Conservation (phyloP, 2,888 invertebrate genomes). For the Spisula subtruncata region DNA sequence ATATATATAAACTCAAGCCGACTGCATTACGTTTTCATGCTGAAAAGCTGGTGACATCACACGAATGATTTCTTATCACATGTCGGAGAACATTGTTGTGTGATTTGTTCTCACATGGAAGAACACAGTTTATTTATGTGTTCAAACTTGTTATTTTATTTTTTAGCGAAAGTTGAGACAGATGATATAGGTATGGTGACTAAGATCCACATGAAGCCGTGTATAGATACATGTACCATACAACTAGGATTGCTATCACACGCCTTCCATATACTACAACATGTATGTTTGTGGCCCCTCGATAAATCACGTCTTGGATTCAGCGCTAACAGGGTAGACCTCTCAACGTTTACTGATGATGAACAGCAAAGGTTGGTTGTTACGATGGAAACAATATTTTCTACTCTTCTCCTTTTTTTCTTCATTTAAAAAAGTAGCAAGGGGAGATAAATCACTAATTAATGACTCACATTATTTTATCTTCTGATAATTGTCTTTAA, state of each 20-base stretch:
- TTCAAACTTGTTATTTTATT: background rate
- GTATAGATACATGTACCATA: constrained; percentile 64
- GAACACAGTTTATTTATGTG: no score
- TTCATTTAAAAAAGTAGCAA: no score
- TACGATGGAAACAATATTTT: background rate
- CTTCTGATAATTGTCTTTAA: no score
- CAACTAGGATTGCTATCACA: constrained; percentile 64
- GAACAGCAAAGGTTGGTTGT: constrained; percentile 71
- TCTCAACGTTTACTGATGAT: constrained; percentile 74
- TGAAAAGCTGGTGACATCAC: no score
- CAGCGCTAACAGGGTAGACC: constrained; percentile 70
- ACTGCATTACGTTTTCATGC: no score
- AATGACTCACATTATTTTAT: no score
- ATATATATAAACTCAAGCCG: no score
- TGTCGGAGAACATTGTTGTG: no score
- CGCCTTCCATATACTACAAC: constrained; percentile 62
- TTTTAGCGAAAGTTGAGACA: constrained; percentile 69
- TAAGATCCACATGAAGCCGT: constrained; percentile 65
- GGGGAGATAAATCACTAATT: no score
- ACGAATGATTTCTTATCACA: no score
- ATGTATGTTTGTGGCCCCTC: constrained; percentile 74
- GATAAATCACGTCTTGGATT: constrained; percentile 73
- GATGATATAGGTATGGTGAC: constrained; percentile 67
- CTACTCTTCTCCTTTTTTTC: no score
- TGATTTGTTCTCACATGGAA: no score